These are phyloP conservation scores for Achatina immaculata DNA, from an alignment of 1,140 invertebrate genomes.

Conservation along the genomic window DNA sequence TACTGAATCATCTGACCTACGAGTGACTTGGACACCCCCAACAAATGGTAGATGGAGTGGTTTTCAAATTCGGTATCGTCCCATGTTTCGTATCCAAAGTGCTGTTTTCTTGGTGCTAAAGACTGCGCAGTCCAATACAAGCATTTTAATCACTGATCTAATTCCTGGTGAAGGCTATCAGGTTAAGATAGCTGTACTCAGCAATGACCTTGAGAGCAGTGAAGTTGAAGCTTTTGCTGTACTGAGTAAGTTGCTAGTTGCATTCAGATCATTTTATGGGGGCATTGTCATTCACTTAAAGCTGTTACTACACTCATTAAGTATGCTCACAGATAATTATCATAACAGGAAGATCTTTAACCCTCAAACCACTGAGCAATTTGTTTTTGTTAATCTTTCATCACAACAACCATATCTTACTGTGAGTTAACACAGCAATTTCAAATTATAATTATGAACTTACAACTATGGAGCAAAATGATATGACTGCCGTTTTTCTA, in stretches of 20 bases:
- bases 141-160: conserved; percentile 31
- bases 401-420: no score
- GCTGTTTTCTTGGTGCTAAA: conserved; percentile 37
- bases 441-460: no score
- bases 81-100: conserved; percentile 28
- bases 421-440: no score
- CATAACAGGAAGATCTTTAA: no score
- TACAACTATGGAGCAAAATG: no score
- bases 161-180: conserved; percentile 54
- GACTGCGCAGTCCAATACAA: neutral
- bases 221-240: conserved; percentile 37
- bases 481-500: no score
- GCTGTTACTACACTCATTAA: no score
- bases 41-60: conserved; percentile 42
- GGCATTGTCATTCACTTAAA: no score
- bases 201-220: conserved; percentile 43
- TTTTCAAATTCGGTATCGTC: conserved; percentile 47
- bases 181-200: conserved; percentile 47
- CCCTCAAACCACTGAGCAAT: no score
- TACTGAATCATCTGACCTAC: neutral
- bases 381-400: no score
- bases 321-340: no score
- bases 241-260: conserved; percentile 45
- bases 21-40: conserved; percentile 44
- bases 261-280: no score